phyloP scores from a whole-genome alignment of 2,113 vertebrate genomes.

The Trinectes maculatus region DNA sequence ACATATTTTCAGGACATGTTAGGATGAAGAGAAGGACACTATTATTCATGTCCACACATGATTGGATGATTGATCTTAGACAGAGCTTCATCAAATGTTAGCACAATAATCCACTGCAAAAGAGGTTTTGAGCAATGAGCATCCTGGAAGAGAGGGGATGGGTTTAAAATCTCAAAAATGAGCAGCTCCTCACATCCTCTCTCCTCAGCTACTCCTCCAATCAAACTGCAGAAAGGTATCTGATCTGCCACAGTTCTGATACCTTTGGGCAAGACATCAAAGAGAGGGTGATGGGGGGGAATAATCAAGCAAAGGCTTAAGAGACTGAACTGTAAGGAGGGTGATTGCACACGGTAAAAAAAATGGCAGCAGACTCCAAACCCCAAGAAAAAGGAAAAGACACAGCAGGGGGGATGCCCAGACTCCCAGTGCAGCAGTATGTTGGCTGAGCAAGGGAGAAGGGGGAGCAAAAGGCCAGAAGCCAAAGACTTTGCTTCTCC shows the following conservation, averaged over 20 bases:
- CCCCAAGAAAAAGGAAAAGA: constrained; percentile 57
- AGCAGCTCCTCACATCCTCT: constrained; percentile 22
- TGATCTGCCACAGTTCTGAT: constrained; percentile 58
- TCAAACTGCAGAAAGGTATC: constrained; percentile 57
- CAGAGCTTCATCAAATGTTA: constrained; percentile 36
- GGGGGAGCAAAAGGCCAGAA: constrained; percentile 47
- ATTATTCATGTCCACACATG: constrained; percentile 41
- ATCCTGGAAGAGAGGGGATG: constrained; percentile 6
- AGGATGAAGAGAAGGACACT: constrained; percentile 52
- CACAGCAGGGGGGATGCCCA: constrained; percentile 63
- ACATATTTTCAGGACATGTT: constrained; percentile 46
- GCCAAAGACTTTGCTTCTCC: constrained; percentile 52
- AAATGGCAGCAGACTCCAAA: constrained; percentile 59
- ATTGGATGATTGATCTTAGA: constrained; percentile 63
- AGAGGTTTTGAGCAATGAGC: constrained; percentile 21
- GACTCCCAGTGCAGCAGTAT: constrained; percentile 42
- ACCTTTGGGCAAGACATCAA: constrained; percentile 65
- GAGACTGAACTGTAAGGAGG: constrained; percentile 57
- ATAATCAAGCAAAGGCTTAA: constrained; percentile 56
- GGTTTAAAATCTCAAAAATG: constrained; percentile 18
- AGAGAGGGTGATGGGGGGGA: constrained; percentile 24
- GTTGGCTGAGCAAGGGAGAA: constrained; percentile 50
- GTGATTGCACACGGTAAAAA: constrained; percentile 31
- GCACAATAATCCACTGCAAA: constrained; percentile 40
- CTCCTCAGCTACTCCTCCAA: constrained; percentile 68